These are phyloP conservation scores for Nephotettix cincticeps DNA, from an alignment of 1,140 invertebrate species.

Conservation along the genomic window DNA sequence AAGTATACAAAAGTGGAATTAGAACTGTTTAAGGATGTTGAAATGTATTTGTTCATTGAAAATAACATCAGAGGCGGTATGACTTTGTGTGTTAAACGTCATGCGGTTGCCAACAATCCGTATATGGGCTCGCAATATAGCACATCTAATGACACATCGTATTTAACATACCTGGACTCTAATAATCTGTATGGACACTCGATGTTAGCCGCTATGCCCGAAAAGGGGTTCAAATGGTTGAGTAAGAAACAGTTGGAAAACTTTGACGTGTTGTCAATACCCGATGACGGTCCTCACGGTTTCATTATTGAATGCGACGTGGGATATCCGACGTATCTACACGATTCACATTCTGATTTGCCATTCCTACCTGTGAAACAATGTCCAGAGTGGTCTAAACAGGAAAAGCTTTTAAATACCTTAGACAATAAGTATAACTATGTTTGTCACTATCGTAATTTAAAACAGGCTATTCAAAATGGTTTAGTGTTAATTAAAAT, in stretches of 20 bases:
- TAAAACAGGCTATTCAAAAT: conserved; percentile 49
- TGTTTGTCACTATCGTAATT: conserved; percentile 52
- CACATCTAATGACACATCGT: background rate
- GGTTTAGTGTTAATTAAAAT: conserved; percentile 52
- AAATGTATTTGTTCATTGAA: conserved; percentile 43
- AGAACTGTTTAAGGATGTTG: conserved; percentile 40
- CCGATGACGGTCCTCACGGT: background rate
- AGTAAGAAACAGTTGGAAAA: background rate
- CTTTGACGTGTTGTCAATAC: background rate
- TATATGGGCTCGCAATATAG: background rate
- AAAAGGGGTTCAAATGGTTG: background rate
- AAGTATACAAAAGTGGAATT: conserved; percentile 20
- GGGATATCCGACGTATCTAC: conserved; percentile 37
- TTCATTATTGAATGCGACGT: conserved; percentile 43
- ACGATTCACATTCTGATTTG: conserved; percentile 45
- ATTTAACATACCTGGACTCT: background rate
- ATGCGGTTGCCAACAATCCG: background rate
- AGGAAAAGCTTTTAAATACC: conserved; percentile 32
- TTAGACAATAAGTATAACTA: conserved; percentile 47
- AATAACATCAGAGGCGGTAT: conserved; percentile 42
- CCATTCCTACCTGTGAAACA: conserved; percentile 46
- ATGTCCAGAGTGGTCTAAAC: conserved; percentile 31
- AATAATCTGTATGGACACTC: background rate
- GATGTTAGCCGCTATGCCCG: background rate
- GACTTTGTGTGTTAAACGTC: background rate